Conservation (phyloP, 2,888 invertebrate species). For the Drosophila melanosoma region DNA sequence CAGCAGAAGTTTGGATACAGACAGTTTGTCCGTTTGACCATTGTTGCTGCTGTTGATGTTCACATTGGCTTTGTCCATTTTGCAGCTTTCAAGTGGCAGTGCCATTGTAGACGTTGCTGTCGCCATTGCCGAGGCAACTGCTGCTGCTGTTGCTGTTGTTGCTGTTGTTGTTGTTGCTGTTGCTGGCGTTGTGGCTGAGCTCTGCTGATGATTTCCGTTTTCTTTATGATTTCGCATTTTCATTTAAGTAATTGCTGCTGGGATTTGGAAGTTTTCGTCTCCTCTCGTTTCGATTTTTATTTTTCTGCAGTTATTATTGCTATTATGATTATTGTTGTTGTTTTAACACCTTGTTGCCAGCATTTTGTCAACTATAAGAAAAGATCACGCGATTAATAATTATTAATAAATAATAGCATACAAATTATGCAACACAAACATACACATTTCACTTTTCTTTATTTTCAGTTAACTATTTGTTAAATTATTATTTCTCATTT, state of each 20-base stretch:
- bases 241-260: slow-evolving; percentile 67
- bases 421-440: slow-evolving; percentile 40
- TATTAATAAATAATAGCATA: slow-evolving; percentile 29
- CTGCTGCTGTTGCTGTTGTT: slow-evolving; percentile 40
- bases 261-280: slow-evolving; percentile 38
- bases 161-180: slow-evolving; percentile 38
- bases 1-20: slow-evolving; percentile 54
- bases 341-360: slow-evolving; percentile 64
- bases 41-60: slow-evolving; percentile 53
- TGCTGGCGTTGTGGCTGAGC: slow-evolving; percentile 53
- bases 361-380: slow-evolving; percentile 59
- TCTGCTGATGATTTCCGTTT: slow-evolving; percentile 76
- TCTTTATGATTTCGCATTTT: slow-evolving; percentile 80
- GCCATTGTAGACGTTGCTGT: slow-evolving; percentile 43
- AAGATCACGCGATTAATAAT: slow-evolving; percentile 38
- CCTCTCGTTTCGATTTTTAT: slow-evolving; percentile 29
- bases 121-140: slow-evolving; percentile 27
- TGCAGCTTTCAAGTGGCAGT: slow-evolving; percentile 51
- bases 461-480: slow-evolving; percentile 11
- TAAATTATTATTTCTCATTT: slow-evolving; percentile 40
- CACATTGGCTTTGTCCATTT: slow-evolving; percentile 47
- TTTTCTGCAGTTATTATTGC: slow-evolving; percentile 38
- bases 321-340: slow-evolving; percentile 53
- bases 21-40: slow-evolving; percentile 46
- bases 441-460: slow-evolving; percentile 50